Percentiles rank a stretch among this genome's conserved stretches.
Conservation (phyloP, 2,888 invertebrate genomes). For the Epistrophella euchroma region DNA sequence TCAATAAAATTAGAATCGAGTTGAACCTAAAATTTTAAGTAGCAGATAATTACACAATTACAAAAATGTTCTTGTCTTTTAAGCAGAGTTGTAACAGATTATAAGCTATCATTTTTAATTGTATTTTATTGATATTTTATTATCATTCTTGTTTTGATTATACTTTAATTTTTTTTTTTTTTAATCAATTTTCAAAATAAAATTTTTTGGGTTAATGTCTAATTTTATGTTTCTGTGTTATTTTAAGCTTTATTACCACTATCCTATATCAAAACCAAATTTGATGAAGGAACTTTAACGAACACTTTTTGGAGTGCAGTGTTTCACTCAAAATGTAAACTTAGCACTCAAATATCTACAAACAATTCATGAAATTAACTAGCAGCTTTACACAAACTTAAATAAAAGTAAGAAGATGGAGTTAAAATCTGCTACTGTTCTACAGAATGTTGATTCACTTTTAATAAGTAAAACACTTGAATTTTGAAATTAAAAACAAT, state of each 20-base stretch:
- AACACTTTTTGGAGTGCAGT: neutral
- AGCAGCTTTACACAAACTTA: no score
- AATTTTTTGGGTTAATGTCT: conserved; percentile 14
- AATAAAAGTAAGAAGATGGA: no score
- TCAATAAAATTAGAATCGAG: conserved; percentile 45
- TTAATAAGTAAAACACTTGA: no score
- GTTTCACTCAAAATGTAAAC: no score
- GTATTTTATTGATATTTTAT: conserved; percentile 39
- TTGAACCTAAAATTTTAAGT: conserved; percentile 20
- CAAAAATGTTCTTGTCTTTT: conserved; percentile 22
- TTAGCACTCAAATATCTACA: no score
- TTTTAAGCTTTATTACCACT: neutral
- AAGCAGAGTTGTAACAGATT: neutral
- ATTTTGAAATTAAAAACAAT: no score
- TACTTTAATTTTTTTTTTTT: neutral
- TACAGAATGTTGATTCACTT: no score
- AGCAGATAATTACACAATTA: conserved; percentile 48
- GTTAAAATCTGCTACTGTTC: no score
- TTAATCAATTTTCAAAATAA: neutral
- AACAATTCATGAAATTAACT: no score
- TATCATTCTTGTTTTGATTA: conserved; percentile 7
- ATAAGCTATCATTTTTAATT: conserved; percentile 15
- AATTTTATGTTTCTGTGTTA: neutral
- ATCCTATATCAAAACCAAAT: neutral
- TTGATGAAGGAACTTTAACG: neutral